Base-by-base conservation (phyloP, 2,113 vertebrate species). In the Mohoua ochrocephala region DNA sequence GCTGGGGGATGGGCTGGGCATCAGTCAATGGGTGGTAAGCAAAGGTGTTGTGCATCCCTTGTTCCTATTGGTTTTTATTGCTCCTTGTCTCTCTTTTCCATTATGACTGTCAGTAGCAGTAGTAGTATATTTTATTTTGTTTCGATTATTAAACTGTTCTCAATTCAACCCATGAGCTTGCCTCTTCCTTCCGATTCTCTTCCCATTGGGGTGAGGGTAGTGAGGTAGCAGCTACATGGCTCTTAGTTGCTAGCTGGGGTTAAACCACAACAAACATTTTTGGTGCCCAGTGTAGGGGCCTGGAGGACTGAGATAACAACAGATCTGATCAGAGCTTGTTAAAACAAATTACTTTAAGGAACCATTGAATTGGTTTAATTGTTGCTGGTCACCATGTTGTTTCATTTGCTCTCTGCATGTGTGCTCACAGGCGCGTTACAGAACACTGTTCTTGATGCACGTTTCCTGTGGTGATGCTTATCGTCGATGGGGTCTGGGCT, bases 351-450 rank as follows among this genome's bases (percentile, higher is more conserved):
- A 15, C 30, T 67, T 49, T 49, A 24, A 70, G 63, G 26, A 70
- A 24, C 6, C 9, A 2, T 28, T 77, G 21, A 41, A 47, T 26
- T 49, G 24, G 13, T 83, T 69, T 69, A 61, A 42, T 54, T 9
- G 4, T 56, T 45, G 24, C 35, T 44, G 22, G 10, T 84, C 22
- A 37, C 31, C 4, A 24, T 14, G 21, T 49, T 35, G 15, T 49
- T 76, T 35, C 26, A 4, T 61, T 61, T 61, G 15, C 19, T 87
- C 13, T 50, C 24, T 54, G 47, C 12, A 5, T 6, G 10, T 37
- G 35, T 44, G 22, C 22, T 77, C 42, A 24, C 6, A 33, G 22
- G 49, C 1, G 0, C 4, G 3, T 37, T 68, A 30, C 6, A n/a
- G 23, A 82, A 17, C 28, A 52, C 7, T 13, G 17, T 45, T 77